Evolutionary conservation across 2,888 invertebrate genomes (phyloP).

Genomic region (Hypercompe scribonia): DNA sequence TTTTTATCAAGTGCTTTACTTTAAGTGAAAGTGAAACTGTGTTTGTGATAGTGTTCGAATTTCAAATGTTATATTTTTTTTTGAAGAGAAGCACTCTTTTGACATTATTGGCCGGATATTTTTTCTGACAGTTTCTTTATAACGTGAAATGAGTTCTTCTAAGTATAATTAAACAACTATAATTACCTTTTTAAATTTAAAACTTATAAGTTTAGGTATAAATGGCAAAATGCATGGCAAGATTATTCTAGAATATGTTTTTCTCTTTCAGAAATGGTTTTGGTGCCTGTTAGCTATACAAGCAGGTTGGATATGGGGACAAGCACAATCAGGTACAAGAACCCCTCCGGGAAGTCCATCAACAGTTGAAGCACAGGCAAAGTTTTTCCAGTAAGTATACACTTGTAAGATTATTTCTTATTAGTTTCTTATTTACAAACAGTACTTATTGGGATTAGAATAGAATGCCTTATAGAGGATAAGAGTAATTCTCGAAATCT

Average conservation of each 20-base stretch:
- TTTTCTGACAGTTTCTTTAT: not conserved
- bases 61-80: conserved; percentile 10
- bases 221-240: not conserved
- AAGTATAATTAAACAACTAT: not conserved
- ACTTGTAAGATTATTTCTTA: not conserved
- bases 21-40: conserved; percentile 44
- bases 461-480: not conserved
- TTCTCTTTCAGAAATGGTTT: conserved; percentile 70
- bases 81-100: not conserved
- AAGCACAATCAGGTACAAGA: conserved; percentile 59
- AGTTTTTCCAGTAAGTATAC: conserved; percentile 83
- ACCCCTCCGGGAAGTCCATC: conserved; percentile 68
- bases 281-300: conserved; percentile 69
- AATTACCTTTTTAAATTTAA: not conserved
- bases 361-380: conserved; percentile 79
- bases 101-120: not conserved
- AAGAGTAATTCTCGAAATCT: too few species aligned
- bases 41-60: conserved; percentile 38
- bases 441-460: not conserved
- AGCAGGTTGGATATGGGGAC: conserved; percentile 62
- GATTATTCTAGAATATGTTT: not conserved
- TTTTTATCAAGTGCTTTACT: conserved; percentile 11
- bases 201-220: not conserved
- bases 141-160: not conserved
- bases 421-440: not conserved